Evolutionary conservation across 2,888 invertebrate species (phyloP), one percentile per base, ranked within the genome.

Genomic region (Drosophila siamana): DNA sequence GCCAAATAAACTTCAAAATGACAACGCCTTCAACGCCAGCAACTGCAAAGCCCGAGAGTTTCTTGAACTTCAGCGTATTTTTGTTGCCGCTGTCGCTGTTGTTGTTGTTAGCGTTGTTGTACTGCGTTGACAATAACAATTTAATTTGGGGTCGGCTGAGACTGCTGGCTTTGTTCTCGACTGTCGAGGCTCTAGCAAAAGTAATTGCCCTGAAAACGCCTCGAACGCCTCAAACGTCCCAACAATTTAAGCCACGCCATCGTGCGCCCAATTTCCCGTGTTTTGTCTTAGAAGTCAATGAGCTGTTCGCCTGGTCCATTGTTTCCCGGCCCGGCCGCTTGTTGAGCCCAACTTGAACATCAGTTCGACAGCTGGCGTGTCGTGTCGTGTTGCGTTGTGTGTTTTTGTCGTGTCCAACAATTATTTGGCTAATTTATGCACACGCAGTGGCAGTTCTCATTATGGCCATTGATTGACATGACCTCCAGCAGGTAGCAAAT

Each of bases 391-490:
- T 48, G 48, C 30, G 30, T 41, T 48, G 30, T 48, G 48, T 48
- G 33, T 24, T 46, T 16, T 16, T 70, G 56, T 73, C 64, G 65
- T 78, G 80, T 72, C 78, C 22, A 73, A 71, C 73, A 83, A 83
- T 83, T 82, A 78, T 83, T 73, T 78, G 64, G 75, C 86, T 80
- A 86, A 83, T 85, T 85, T 82, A 80, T 75, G 69, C 70, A 54
- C 82, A 82, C 82, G 80, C 86, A 75, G 69, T 71, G 69, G 80
- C 70, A 74, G 69, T 52, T 69, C 80, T 80, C 78, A 85, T 71
- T 82, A 73, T 64, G 66, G 82, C 47, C 62, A 61, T 73, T 82
- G 82, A 85, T 82, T 85, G 85, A 67, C 82, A 74, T 85, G 77
- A 82, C 85, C 82, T 79, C 79, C 46, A 66, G 47, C 36, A 33